Evolutionary conservation across 2,888 invertebrate species (phyloP), one percentile per base, ranked within the genome.

Genomic region (Alentia gelatinosa): DNA sequence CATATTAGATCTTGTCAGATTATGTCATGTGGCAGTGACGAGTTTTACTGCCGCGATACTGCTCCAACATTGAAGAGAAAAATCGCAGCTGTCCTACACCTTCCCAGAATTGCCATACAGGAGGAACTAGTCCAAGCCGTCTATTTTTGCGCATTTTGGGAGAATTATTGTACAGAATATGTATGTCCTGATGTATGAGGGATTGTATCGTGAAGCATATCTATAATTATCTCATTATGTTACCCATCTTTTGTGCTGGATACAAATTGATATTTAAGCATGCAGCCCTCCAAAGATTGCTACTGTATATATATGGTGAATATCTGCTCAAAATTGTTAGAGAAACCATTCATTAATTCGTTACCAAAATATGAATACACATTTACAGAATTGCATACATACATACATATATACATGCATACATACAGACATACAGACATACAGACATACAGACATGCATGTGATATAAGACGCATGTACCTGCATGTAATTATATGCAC

Each of bases 251-350:
- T 56, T 56, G 56, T 56, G 56, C 56, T 56, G 56, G 56, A 56
- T n/a, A 56, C 56, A 56, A 56, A 56, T 4, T 56, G 23, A 68
- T 26, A 68, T 68, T 3, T 26, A 68, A 68, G 68, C 33, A 68
- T 68, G 68, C 68, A 68, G 30, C 68, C 68, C 68, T 68, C 68
- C 68, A 30, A 68, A 68, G 68, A 68, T n/a, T 56, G 56, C 56
- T 56, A 56, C n/a, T 56, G 56, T 56, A 56, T 12, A 56, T 56
- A 56, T n/a, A 12, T 19, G 3, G n/a, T 4, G n/a, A 9, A 56
- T 56, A 56, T 56, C 19, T 56, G 56, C 56, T 56, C 56, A 56
- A 56, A n/a, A n/a, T n/a, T n/a, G n/a, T n/a, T n/a, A n/a, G n/a
- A n/a, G n/a, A n/a, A n/a, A n/a, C n/a, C n/a, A n/a, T n/a, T n/a